Conservation (phyloP, 2,888 invertebrate species). For the Drosophila fungiperda region DNA sequence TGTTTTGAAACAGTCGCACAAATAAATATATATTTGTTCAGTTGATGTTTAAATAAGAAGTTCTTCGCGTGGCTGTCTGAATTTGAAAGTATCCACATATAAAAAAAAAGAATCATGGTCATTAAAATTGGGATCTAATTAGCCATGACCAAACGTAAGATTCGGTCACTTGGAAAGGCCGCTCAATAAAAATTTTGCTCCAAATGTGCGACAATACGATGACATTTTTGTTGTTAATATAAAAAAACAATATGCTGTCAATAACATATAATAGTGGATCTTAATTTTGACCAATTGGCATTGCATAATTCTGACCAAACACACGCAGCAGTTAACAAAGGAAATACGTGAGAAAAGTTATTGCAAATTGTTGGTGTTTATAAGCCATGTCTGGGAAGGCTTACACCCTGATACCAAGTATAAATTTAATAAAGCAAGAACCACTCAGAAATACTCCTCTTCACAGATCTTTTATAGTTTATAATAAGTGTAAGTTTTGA, state of each 20-base stretch:
- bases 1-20: neutral
- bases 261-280: slow-evolving; percentile 32
- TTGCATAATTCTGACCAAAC: slow-evolving; percentile 50
- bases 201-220: slow-evolving; percentile 53
- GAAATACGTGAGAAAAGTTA: neutral
- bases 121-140: slow-evolving; percentile 54
- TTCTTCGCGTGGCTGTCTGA: slow-evolving; percentile 4
- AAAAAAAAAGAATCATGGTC: slow-evolving; percentile 61
- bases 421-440: neutral
- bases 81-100: slow-evolving; percentile 53
- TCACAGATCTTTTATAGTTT: neutral
- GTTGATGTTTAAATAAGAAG: neutral
- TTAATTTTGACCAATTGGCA: slow-evolving; percentile 29
- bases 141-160: slow-evolving; percentile 51
- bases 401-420: neutral
- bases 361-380: neutral
- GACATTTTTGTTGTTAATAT: slow-evolving; percentile 30
- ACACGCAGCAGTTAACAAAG: slow-evolving; percentile 12
- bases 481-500: neutral
- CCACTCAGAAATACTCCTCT: neutral
- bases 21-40: neutral
- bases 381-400: neutral
- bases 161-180: slow-evolving; percentile 36
- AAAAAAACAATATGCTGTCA: slow-evolving; percentile 49
- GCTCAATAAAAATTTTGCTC: slow-evolving; percentile 43